phyloP scores from a whole-genome alignment of 2,888 invertebrate species.

The Andrena praecox region DNA sequence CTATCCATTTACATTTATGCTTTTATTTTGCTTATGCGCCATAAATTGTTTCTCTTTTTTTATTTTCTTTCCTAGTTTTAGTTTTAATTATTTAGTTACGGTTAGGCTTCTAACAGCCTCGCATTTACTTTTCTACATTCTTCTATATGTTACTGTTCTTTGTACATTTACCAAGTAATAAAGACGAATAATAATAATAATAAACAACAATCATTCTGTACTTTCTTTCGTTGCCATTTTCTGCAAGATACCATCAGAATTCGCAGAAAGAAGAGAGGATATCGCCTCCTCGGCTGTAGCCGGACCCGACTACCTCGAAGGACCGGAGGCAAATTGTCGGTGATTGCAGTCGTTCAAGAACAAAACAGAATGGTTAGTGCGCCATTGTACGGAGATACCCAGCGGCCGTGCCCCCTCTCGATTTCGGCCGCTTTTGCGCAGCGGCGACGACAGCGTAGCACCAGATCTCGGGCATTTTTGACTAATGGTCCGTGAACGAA shows the following conservation, averaged over 20 bases:
- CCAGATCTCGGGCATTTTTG: conserved; percentile 72
- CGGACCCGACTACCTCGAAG: conserved; percentile 27
- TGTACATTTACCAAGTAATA: no score
- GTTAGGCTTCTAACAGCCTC: no score
- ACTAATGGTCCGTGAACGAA: conserved; percentile 82
- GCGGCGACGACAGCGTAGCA: conserved; percentile 52
- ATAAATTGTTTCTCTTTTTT: no score
- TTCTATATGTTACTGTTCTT: no score
- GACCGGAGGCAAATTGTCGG: conserved; percentile 67
- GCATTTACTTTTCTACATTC: no score
- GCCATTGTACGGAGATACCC: conserved; percentile 58
- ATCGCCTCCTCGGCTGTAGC: conserved; percentile 12
- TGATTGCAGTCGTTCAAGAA: conserved; percentile 67
- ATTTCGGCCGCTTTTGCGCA: conserved; percentile 37
- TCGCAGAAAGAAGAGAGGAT: not conserved
- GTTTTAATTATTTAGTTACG: no score
- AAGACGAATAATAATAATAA: not conserved
- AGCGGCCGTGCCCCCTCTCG: conserved; percentile 37
- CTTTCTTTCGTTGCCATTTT: not conserved
- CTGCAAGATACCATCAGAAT: conserved; percentile 7
- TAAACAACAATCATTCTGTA: not conserved
- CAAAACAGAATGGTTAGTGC: conserved; percentile 64
- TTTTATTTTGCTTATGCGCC: no score
- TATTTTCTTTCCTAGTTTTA: no score
- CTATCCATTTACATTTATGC: no score